Conservation (phyloP, 1,140 invertebrate genomes). For the Drosophila seguyi region DNA sequence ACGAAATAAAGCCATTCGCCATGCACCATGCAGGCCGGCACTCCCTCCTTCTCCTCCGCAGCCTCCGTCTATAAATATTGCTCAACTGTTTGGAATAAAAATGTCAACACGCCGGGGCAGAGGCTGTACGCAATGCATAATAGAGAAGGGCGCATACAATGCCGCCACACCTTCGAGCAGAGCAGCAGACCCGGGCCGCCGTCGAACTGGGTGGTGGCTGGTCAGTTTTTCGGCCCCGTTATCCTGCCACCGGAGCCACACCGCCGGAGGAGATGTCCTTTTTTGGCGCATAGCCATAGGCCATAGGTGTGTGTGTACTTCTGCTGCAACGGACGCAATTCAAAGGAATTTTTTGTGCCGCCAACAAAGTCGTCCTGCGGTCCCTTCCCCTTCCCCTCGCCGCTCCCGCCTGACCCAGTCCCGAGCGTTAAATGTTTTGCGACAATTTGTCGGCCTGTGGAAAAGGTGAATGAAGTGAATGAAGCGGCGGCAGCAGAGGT, state of each 20-base stretch:
- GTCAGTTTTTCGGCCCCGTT: neutral
- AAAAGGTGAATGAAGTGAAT: conserved; percentile 40
- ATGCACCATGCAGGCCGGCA: conserved; percentile 21
- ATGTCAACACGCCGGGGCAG: conserved; percentile 69
- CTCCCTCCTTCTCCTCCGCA: neutral
- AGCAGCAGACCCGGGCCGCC: too few relatives aligned
- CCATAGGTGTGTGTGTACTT: conserved; percentile 31
- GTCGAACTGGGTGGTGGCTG: conserved; percentile 6
- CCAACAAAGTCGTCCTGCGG: conserved; percentile 54
- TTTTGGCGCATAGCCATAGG: conserved; percentile 77
- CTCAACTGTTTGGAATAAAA: conserved; percentile 79
- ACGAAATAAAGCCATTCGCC: conserved; percentile 35
- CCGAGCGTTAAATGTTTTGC: conserved; percentile 79
- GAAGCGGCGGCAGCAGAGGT: conserved; percentile 11
- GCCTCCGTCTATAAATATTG: conserved; percentile 66
- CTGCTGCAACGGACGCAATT: conserved; percentile 63
- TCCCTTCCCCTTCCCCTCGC: conserved; percentile 1
- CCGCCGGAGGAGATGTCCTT: conserved; percentile 70
- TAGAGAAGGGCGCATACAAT: conserved; percentile 64
- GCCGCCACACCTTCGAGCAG: conserved; percentile 3
- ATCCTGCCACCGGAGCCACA: conserved; percentile 24
- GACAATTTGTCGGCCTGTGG: conserved; percentile 73
- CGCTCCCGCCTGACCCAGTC: conserved; percentile 25
- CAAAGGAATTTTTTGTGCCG: conserved; percentile 76
- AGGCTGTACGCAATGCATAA: conserved; percentile 74